These are phyloP conservation scores for Sciurus carolinensis DNA, from an alignment of 2,797 vertebrate genomes.

Conservation along the genomic window DNA sequence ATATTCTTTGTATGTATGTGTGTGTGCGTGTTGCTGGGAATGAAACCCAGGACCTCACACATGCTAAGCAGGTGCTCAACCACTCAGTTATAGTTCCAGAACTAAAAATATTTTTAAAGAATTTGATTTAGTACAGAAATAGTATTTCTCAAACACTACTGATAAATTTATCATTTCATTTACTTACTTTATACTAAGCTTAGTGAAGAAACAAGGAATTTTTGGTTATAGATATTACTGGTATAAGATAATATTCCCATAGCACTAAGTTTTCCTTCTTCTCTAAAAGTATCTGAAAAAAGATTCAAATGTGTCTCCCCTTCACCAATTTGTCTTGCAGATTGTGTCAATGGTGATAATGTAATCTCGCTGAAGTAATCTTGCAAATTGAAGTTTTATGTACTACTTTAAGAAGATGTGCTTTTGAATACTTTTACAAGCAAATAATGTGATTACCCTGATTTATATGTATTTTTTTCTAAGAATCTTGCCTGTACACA, in stretches of 20 bases:
- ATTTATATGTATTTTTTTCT: neutral
- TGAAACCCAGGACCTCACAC: too few relatives aligned
- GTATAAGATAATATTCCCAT: neutral
- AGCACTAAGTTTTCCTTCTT: neutral
- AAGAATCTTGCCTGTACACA: neutral
- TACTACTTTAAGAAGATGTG: neutral
- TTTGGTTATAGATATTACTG: neutral
- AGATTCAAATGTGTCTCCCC: neutral
- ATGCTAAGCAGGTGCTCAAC: neutral
- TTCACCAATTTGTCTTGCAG: neutral
- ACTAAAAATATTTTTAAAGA: neutral
- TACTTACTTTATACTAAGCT: neutral
- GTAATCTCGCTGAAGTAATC: neutral
- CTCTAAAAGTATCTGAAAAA: neutral
- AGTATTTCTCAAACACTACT: neutral
- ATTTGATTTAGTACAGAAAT: neutral
- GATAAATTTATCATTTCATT: neutral
- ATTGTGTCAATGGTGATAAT: neutral
- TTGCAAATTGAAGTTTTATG: neutral
- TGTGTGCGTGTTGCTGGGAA: neutral
- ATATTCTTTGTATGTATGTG: too few relatives aligned
- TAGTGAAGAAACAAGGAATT: neutral
- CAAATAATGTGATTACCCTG: neutral
- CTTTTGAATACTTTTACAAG: constrained; percentile 33
- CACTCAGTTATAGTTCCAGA: neutral